Percentiles rank a stretch among this genome's conserved stretches.
These are phyloP conservation scores for Loxodonta africana DNA, from an alignment of 2,113 vertebrate genomes.

Conservation along the genomic window DNA sequence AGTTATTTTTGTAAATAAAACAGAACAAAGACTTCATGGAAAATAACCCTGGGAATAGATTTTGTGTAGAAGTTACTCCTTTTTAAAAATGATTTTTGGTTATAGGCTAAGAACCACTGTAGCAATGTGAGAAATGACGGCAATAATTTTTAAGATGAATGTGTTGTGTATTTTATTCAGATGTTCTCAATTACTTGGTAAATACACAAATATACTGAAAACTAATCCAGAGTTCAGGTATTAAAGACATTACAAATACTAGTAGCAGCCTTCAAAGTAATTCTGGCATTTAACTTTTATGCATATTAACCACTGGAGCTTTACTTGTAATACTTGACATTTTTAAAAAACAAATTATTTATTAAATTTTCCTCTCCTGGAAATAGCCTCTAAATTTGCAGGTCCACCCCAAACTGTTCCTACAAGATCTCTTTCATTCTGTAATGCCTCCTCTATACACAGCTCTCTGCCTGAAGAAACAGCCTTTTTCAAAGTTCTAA, in stretches of 20 bases:
- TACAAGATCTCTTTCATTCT: slow-evolving; percentile 93
- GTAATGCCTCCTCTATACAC: slow-evolving; percentile 91
- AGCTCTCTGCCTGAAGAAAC: slow-evolving; percentile 93
- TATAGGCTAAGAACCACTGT: slow-evolving; percentile 11
- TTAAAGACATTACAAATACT: neutral
- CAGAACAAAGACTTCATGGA: neutral
- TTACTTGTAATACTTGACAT: slow-evolving; percentile 51
- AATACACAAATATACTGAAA: neutral
- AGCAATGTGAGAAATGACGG: neutral
- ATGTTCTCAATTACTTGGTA: slow-evolving; percentile 18
- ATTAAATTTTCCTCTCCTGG: slow-evolving; percentile 89
- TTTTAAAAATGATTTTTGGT: slow-evolving; percentile 35
- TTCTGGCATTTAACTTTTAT: neutral
- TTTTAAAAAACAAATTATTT: slow-evolving; percentile 78
- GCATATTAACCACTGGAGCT: slow-evolving; percentile 30
- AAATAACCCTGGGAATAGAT: neutral
- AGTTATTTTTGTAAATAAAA: slow-evolving; percentile 31
- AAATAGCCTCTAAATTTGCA: slow-evolving; percentile 93
- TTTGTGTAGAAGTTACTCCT: slow-evolving; percentile 41
- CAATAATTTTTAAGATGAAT: neutral
- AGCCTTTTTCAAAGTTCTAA: slow-evolving; percentile 93
- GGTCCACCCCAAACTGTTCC: slow-evolving; percentile 95
- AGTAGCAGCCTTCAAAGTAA: neutral
- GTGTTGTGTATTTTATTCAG: neutral
- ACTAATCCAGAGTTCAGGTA: neutral